phyloP scores from a whole-genome alignment of 2,797 vertebrate species.

The Platyrinchus mystaceus region DNA sequence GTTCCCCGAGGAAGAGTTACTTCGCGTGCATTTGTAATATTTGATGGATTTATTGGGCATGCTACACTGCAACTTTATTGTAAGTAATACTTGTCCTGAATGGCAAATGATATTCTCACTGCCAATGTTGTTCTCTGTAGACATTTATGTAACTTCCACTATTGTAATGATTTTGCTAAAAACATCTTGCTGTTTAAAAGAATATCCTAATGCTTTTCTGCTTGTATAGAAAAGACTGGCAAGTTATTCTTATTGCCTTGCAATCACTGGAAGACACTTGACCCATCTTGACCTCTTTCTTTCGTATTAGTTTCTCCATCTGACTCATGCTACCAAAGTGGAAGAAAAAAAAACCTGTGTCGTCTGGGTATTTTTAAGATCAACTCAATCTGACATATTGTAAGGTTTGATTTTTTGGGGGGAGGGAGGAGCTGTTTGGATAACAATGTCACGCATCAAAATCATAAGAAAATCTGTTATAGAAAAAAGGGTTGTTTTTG shows the following conservation, averaged over 20 bases:
- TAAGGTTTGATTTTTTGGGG: not conserved
- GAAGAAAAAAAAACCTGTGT: not conserved
- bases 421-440: not conserved
- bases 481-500: not conserved
- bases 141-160: not conserved
- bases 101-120: not conserved
- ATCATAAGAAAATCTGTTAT: not conserved
- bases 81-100: constrained; percentile 19
- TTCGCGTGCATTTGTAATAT: not conserved
- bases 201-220: not conserved
- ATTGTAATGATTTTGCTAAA: not conserved
- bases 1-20: not conserved
- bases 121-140: not conserved
- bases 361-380: not conserved
- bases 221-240: not conserved
- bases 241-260: not conserved
- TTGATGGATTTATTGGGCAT: not conserved
- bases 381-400: not conserved
- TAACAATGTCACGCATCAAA: not conserved
- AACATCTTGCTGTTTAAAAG: not conserved
- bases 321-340: not conserved
- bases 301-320: not conserved
- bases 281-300: not conserved
- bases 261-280: not conserved
- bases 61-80: not conserved